phyloP scores from a whole-genome alignment of 2,888 invertebrate genomes.

The Drosophila falleni region DNA sequence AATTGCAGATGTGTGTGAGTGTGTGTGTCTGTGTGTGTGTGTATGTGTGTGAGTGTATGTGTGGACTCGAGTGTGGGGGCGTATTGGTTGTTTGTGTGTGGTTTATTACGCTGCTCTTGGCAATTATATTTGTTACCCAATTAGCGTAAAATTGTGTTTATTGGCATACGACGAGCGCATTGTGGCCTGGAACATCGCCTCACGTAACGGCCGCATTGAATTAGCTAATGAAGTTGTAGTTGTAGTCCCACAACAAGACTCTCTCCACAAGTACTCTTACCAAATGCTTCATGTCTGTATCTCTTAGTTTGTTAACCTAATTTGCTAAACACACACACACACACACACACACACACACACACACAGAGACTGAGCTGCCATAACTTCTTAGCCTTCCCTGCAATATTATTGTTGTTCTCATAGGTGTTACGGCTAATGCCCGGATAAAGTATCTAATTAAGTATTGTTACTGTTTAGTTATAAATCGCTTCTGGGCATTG shows the following conservation, averaged over 20 bases:
- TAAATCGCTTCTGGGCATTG: constrained; percentile 62
- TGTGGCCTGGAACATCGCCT: constrained; percentile 9
- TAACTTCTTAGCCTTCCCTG: constrained; percentile 66
- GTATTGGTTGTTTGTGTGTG: constrained; percentile 58
- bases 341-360: constrained; percentile 23
- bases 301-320: constrained; percentile 73
- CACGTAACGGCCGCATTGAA: constrained; percentile 59
- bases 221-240: constrained; percentile 80
- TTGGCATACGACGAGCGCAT: constrained; percentile 64
- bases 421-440: constrained; percentile 73
- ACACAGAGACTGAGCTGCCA: constrained; percentile 39
- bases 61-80: constrained; percentile 24
- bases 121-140: constrained; percentile 84
- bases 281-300: constrained; percentile 39
- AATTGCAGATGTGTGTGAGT: constrained; percentile 8
- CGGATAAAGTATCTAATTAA: constrained; percentile 76
- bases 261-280: constrained; percentile 10
- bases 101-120: constrained; percentile 82
- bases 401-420: constrained; percentile 37
- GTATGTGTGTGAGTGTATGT: constrained; percentile 5
- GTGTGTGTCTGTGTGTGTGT: constrained; percentile 9
- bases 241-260: background rate
- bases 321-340: constrained; percentile 63
- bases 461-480: constrained; percentile 47
- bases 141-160: constrained; percentile 83